These are phyloP conservation scores for Rhingia campestris DNA, from an alignment of 2,888 invertebrate genomes.

Conservation along the genomic window DNA sequence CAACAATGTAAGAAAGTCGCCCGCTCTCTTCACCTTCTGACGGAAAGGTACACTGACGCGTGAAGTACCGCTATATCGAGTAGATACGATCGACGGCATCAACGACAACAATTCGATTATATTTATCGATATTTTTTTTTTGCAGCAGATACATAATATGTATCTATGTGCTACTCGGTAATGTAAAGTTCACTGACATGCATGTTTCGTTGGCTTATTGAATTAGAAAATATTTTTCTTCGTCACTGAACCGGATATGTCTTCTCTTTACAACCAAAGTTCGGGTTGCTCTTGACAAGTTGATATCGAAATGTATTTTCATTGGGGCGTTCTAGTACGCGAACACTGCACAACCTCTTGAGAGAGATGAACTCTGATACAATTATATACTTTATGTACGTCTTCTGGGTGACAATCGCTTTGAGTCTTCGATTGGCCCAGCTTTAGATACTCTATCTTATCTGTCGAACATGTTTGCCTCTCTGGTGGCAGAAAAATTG, in stretches of 20 bases:
- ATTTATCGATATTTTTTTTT: constrained; percentile 1
- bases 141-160: too few relatives aligned
- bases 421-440: constrained; percentile 2
- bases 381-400: constrained; percentile 2
- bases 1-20: not conserved
- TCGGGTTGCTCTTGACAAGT: constrained; percentile 29
- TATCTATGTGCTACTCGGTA: not conserved
- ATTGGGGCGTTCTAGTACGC: constrained; percentile 4
- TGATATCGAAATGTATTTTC: constrained; percentile 49
- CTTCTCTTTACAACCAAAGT: constrained; percentile 6
- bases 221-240: constrained; percentile 22
- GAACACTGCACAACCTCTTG: not conserved
- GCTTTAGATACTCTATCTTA: constrained; percentile 10
- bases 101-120: constrained; percentile 2
- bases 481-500: constrained; percentile 22
- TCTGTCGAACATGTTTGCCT: constrained; percentile 6
- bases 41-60: constrained; percentile 3
- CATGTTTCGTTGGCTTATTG: constrained; percentile 32
- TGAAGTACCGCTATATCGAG: not conserved
- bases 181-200: constrained; percentile 51
- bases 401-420: not conserved
- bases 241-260: constrained; percentile 15
- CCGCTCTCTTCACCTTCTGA: not conserved
- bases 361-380: not conserved
- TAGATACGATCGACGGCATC: not conserved